Conservation (phyloP, 2,113 vertebrate species). For the Apodemus sylvaticus region DNA sequence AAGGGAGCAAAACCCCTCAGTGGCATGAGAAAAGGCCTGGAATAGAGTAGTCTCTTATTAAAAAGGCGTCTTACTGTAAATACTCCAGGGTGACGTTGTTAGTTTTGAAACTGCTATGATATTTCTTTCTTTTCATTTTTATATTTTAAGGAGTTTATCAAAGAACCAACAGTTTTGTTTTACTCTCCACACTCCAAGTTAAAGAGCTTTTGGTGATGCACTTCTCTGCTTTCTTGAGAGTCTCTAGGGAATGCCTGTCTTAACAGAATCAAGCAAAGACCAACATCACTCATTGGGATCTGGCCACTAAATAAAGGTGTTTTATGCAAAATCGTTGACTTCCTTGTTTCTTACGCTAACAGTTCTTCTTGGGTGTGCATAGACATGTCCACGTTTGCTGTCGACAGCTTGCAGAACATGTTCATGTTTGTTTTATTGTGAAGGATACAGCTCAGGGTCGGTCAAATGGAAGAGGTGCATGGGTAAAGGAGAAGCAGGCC, state of each 20-base stretch:
- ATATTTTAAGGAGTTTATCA: constrained; percentile 81
- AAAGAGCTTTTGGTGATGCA: constrained; percentile 79
- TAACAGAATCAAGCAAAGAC: constrained; percentile 74
- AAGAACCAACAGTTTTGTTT: constrained; percentile 67
- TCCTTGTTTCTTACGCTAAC: constrained; percentile 64
- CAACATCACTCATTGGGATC: constrained; percentile 77
- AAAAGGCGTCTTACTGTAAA: constrained; percentile 80
- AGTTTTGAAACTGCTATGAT: constrained; percentile 61
- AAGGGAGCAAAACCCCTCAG: background rate
- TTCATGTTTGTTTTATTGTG: background rate
- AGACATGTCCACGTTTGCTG: no score
- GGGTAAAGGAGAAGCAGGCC: background rate
- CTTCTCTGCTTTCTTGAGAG: constrained; percentile 77
- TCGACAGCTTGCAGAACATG: background rate
- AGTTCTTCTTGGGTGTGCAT: background rate
- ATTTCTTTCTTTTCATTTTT: constrained; percentile 78
- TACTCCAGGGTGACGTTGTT: constrained; percentile 70
- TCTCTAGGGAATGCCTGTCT: constrained; percentile 79
- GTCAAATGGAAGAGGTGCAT: background rate
- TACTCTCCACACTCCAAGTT: constrained; percentile 78
- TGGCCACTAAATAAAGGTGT: constrained; percentile 86
- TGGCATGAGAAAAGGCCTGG: background rate
- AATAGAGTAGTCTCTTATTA: constrained; percentile 53
- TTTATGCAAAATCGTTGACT: constrained; percentile 80
- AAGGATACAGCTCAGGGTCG: background rate